Evolutionary conservation across 2,797 vertebrate species (phyloP).

Genomic region (Cynodonichthys magdalenae): DNA sequence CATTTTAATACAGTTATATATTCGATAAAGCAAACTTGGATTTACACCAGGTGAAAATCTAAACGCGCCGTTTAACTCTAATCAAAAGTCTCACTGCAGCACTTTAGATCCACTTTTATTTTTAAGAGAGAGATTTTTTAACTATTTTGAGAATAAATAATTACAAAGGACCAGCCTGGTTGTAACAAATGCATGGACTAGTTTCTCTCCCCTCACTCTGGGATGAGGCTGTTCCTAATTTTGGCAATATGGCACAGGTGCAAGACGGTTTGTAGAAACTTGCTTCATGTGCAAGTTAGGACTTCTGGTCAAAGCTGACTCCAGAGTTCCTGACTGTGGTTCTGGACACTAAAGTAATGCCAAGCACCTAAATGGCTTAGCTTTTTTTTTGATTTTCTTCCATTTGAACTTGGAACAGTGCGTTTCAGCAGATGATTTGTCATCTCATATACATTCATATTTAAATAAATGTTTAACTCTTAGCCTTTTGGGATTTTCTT

Average conservation of each 20-base stretch:
- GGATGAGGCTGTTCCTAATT: neutral
- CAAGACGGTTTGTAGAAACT: neutral
- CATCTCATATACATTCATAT: constrained; percentile 19
- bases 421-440: constrained; percentile 25
- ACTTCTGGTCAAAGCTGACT: neutral
- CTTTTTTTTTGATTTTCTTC: neutral
- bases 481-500: constrained; percentile 35
- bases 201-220: neutral
- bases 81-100: neutral
- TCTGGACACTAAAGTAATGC: neutral
- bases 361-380: too few species aligned
- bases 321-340: neutral
- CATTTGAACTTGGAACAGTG: constrained; percentile 16
- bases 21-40: neutral
- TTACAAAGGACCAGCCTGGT: neutral
- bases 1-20: neutral
- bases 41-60: neutral
- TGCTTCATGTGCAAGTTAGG: neutral
- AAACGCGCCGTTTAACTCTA: neutral
- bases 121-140: neutral
- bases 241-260: neutral
- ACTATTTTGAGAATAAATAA: neutral
- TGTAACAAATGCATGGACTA: neutral
- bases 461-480: constrained; percentile 22
- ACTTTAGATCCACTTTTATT: neutral